Percentiles rank a stretch among this genome's conserved stretches.
phyloP scores from a whole-genome alignment of 1,140 invertebrate genomes.

The Zaprionus nigranus region DNA sequence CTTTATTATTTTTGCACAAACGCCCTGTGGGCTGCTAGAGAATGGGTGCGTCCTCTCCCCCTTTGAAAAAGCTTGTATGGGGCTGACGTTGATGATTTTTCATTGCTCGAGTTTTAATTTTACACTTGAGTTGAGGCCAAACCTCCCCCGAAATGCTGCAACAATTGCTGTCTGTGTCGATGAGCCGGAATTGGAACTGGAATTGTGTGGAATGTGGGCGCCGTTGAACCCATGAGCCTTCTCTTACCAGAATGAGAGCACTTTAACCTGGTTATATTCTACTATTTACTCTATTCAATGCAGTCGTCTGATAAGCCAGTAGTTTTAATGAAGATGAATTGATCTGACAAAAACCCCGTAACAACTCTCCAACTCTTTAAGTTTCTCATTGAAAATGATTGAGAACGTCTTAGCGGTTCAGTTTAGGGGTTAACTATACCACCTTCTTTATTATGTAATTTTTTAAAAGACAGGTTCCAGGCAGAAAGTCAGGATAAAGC shows the following conservation, averaged over 20 bases:
- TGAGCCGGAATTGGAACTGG: conserved; percentile 24
- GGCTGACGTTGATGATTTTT: conserved; percentile 83
- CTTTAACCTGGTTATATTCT: background rate
- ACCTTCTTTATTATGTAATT: no score
- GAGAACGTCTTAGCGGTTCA: rapidly evolving
- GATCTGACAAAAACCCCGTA: no score
- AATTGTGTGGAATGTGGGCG: background rate
- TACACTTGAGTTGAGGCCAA: conserved; percentile 80
- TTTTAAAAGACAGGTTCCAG: no score
- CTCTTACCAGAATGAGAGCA: background rate
- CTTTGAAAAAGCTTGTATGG: conserved; percentile 27
- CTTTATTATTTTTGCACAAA: conserved; percentile 25
- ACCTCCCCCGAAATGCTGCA: conserved; percentile 30
- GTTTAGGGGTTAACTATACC: no score
- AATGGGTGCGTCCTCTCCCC: background rate
- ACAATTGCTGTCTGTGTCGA: conserved; percentile 23
- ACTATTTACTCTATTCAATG: background rate
- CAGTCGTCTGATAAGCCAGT: no score
- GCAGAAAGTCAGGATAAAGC: no score
- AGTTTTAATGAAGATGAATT: no score
- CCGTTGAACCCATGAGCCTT: background rate
- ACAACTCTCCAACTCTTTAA: no score
- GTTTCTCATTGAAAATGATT: no score
- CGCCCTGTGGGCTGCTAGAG: conserved; percentile 26
- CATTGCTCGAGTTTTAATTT: conserved; percentile 84